Percentiles rank a stretch among this genome's conserved stretches.
Evolutionary conservation across 2,888 invertebrate genomes (phyloP).

Genomic region (Tuta absoluta): DNA sequence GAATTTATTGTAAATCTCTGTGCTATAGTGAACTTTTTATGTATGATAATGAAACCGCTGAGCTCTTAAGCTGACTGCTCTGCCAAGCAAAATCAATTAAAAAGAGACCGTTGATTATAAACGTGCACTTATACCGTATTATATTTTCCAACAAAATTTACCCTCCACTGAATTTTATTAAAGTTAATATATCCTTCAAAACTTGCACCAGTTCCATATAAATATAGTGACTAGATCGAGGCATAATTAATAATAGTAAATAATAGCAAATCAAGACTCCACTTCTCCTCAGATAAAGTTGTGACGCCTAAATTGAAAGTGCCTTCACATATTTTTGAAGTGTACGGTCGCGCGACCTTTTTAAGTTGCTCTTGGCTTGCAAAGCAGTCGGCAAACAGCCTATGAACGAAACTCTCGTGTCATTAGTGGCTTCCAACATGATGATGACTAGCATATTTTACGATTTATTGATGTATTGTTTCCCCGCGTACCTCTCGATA

Average conservation of each 20-base stretch:
- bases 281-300: conserved; percentile 31
- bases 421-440: conserved; percentile 61
- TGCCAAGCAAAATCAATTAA: not conserved
- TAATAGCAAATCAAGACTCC: not conserved
- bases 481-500: conserved; percentile 55
- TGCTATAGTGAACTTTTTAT: conserved; percentile 39
- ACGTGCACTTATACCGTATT: conserved; percentile 4
- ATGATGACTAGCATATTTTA: conserved; percentile 51
- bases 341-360: conserved; percentile 47
- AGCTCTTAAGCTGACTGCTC: not conserved
- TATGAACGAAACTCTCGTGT: conserved; percentile 39
- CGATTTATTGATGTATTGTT: conserved; percentile 55
- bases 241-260: not conserved
- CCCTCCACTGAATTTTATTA: conserved; percentile 2
- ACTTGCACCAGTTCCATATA: not conserved
- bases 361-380: conserved; percentile 30
- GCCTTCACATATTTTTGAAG: conserved; percentile 65
- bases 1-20: conserved; percentile 39
- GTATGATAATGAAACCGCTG: conserved; percentile 37
- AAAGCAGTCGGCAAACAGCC: conserved; percentile 51
- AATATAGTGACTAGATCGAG: not conserved
- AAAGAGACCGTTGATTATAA: no score
- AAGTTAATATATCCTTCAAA: conserved; percentile 15
- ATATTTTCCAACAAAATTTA: conserved; percentile 13
- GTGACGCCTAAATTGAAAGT: conserved; percentile 63